phyloP scores from a whole-genome alignment of 2,113 vertebrate species.

The cattle (Bos taurus) region ARS-UCD2.0 NC_037338.1:103558001-103558500 shows the following conservation, averaged over 20 bases:
- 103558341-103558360: neutral
- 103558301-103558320: fast-evolving
- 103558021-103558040: neutral
- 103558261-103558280: neutral
- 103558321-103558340: neutral
- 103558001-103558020: neutral
- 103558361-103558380: fast-evolving
- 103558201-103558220: fast-evolving
- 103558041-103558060: neutral
- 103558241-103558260: fast-evolving
- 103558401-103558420: fast-evolving
- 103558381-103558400: neutral
- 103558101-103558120: slow-evolving; percentile 64
- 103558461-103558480: neutral
- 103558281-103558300: neutral
- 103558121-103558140: slow-evolving; percentile 50
- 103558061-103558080: slow-evolving; percentile 30
- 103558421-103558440: fast-evolving
- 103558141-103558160: slow-evolving; percentile 56
- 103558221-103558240: neutral
- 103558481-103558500: fast-evolving
- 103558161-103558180: neutral
- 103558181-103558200: neutral
- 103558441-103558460: neutral
- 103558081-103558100: slow-evolving; percentile 62